Evolutionary conservation across 2,888 invertebrate species (phyloP).

Genomic region (Eupithecia dodoneata): DNA sequence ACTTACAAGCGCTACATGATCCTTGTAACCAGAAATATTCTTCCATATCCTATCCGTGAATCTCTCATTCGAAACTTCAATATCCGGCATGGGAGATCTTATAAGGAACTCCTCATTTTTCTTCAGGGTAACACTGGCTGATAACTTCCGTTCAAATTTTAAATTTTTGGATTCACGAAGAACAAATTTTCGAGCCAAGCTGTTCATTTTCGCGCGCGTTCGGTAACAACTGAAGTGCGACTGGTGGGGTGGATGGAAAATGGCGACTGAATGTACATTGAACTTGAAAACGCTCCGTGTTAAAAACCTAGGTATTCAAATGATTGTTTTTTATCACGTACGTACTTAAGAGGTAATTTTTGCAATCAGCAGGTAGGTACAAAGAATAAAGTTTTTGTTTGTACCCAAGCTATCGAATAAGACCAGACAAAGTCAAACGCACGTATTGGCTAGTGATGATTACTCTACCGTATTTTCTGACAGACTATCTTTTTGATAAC

Average conservation of each 20-base stretch:
- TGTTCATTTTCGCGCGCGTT: constrained; percentile 62
- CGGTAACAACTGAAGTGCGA: constrained; percentile 46
- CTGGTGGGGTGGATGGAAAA: constrained; percentile 47
- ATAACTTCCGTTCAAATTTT: constrained; percentile 66
- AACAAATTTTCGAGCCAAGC: constrained; percentile 67
- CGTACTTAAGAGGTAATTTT: neutral
- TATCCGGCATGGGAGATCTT: constrained; percentile 66
- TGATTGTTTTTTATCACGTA: constrained; percentile 6
- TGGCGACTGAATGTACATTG: constrained; percentile 38
- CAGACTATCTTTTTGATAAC: too few relatives aligned
- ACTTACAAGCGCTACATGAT: constrained; percentile 75
- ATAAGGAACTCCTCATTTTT: constrained; percentile 65
- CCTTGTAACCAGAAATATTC: constrained; percentile 60
- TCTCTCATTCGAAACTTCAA: constrained; percentile 63
- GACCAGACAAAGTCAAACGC: neutral
- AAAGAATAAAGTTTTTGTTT: neutral
- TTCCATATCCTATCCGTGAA: constrained; percentile 70
- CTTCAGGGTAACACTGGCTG: constrained; percentile 55
- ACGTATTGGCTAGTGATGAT: too few relatives aligned
- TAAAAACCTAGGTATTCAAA: neutral
- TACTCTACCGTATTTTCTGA: too few relatives aligned
- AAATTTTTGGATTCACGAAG: constrained; percentile 67
- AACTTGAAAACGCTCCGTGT: constrained; percentile 30
- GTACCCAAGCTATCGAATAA: neutral
- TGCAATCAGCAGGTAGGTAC: neutral